phyloP scores from a whole-genome alignment of 2,797 vertebrate genomes.

The Vireo griseus region DNA sequence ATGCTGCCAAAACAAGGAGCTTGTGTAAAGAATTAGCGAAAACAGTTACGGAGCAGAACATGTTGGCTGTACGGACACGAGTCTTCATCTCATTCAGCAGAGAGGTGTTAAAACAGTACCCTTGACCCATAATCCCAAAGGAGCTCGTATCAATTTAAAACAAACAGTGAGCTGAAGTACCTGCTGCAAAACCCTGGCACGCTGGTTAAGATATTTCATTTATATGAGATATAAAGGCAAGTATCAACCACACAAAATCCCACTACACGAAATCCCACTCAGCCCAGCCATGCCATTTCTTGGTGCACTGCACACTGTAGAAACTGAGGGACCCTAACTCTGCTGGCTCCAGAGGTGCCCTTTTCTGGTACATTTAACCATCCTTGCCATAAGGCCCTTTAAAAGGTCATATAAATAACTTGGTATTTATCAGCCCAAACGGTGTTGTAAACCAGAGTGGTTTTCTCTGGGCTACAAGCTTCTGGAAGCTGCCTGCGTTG shows the following conservation, averaged over 20 bases:
- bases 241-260: background rate
- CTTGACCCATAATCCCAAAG: background rate
- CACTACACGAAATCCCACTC: background rate
- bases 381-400: background rate
- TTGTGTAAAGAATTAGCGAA: background rate
- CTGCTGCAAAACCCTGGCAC: background rate
- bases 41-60: background rate
- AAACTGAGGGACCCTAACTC: background rate
- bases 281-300: background rate
- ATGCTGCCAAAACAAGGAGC: slow-evolving; percentile 78
- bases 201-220: background rate
- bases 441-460: too few relatives aligned
- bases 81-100: background rate
- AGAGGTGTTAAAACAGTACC: background rate
- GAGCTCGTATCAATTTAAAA: accelerated
- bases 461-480: too few relatives aligned
- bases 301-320: background rate
- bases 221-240: background rate
- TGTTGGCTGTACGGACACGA: accelerated
- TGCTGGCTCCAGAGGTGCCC: background rate
- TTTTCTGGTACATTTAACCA: background rate
- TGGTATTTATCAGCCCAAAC: background rate
- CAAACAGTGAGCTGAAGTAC: background rate
- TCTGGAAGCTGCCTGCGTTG: too few relatives aligned
- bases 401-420: background rate